Base-by-base conservation (phyloP, 1,140 invertebrate species). In the Lepidurus apus region DNA sequence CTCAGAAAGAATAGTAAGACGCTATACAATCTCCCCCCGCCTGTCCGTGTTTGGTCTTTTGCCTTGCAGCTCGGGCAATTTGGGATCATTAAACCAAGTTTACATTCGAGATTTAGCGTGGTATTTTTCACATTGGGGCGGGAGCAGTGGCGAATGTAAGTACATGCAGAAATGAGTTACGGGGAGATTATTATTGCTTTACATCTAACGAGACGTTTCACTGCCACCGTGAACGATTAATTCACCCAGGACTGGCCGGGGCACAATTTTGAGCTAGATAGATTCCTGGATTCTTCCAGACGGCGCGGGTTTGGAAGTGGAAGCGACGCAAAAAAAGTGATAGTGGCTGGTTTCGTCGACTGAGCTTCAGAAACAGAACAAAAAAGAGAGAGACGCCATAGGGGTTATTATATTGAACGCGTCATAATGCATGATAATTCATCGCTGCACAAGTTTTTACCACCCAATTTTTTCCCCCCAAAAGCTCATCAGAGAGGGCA, bases 401-500 rank as follows among this genome's bases (percentile, higher is more conserved):
- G 53, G 53, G 53, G 17, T 65, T 9, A 21, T 65, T 65, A 65
- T 21, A 21, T 17, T 65, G 53, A 34, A 34, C 34, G 34, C 34
- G 34, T 34, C 34, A 34, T 34, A 34, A 34, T 34, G 34, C 34
- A 34, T 65, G 21, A 65, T 65, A 65, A 65, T 65, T 65, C 53
- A 65, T 65, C 21, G 53, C 21, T 17, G 53, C 5, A 34, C 3
- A 4, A 65, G 53, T 65, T 65, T 65, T 65, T 65, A 21, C 53
- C 53, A 65, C 53, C 53, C 53, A 65, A 65, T 21, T 21, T 65
- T 21, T 21, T 65, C 21, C 34, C 34, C 34, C 34, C n/a, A 7
- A n/a, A 65, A 65, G 53, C 53, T 65, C 53, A 65, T 65, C 21
- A 65, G 53, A 65, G 53, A 65, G 21, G 21, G 21, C 53, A 65